These are phyloP conservation scores for Halcyon smyrnensis DNA, from an alignment of 2,797 vertebrate species.

Conservation along the genomic window DNA sequence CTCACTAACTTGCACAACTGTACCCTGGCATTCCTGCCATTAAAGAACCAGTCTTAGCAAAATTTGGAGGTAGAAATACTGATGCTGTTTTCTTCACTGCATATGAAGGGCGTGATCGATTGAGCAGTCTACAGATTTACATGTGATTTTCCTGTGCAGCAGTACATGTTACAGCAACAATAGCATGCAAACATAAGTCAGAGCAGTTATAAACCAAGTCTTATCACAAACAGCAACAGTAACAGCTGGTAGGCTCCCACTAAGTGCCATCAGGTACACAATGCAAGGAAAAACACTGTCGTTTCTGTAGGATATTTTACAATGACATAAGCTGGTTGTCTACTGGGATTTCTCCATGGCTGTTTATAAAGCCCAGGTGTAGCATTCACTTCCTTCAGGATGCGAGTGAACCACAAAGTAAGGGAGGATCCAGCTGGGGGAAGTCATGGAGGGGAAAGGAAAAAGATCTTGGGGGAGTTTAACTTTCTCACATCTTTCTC, in stretches of 20 bases:
- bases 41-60: background rate
- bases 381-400: constrained; percentile 24
- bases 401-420: background rate
- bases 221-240: background rate
- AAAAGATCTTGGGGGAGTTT: background rate
- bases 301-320: background rate
- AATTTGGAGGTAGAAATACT: background rate
- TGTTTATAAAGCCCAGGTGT: constrained; percentile 44
- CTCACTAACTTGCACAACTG: rapidly evolving
- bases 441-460: background rate
- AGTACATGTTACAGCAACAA: background rate
- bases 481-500: background rate
- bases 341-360: background rate
- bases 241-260: constrained; percentile 19
- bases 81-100: background rate
- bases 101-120: background rate
- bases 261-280: constrained; percentile 29
- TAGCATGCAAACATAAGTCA: background rate
- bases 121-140: background rate
- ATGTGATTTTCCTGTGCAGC: background rate
- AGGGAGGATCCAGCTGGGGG: constrained; percentile 2
- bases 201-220: background rate
- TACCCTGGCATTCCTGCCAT: background rate
- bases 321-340: background rate
- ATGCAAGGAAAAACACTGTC: constrained; percentile 41